A percentile compares a stretch with the other conserved stretches of the same genome.
These are phyloP conservation scores for Synaphobranchus kaupii DNA, from an alignment of 2,797 vertebrate genomes.

Conservation along the genomic window DNA sequence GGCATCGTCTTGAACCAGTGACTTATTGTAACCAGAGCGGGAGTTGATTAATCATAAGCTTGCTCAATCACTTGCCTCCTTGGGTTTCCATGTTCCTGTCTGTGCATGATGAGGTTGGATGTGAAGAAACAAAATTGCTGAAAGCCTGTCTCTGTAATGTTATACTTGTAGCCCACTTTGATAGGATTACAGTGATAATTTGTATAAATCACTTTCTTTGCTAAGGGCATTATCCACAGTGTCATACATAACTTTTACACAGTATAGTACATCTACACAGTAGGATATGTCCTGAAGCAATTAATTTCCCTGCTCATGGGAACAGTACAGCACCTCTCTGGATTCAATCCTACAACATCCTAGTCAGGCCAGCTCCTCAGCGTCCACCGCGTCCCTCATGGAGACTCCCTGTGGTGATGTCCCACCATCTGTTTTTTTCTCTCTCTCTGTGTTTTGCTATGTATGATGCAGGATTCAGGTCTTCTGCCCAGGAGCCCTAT, in stretches of 20 bases:
- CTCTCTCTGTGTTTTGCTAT: conserved; percentile 10
- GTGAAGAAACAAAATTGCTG: neutral
- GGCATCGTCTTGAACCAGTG: neutral
- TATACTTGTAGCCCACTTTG: neutral
- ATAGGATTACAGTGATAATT: neutral
- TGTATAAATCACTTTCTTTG: neutral
- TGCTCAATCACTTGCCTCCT: neutral
- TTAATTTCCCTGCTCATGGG: neutral
- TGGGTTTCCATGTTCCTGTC: neutral
- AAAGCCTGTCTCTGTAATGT: neutral
- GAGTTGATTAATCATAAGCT: neutral
- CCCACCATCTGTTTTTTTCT: neutral
- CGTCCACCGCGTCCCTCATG: neutral
- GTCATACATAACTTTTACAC: neutral
- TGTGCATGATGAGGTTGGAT: neutral
- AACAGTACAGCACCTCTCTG: neutral
- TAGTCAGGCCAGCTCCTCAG: neutral
- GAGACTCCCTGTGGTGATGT: neutral
- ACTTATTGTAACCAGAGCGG: neutral
- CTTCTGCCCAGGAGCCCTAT: conserved; percentile 41
- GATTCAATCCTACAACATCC: neutral
- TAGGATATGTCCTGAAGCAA: neutral
- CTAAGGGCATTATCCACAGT: neutral
- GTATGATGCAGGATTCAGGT: conserved; percentile 40
- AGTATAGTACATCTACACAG: neutral